Evolutionary conservation across 92 coral and sea anemone genomes (phyloP), one percentile per base, ranked within the genome.

Genomic region (Porites evermanni): DNA sequence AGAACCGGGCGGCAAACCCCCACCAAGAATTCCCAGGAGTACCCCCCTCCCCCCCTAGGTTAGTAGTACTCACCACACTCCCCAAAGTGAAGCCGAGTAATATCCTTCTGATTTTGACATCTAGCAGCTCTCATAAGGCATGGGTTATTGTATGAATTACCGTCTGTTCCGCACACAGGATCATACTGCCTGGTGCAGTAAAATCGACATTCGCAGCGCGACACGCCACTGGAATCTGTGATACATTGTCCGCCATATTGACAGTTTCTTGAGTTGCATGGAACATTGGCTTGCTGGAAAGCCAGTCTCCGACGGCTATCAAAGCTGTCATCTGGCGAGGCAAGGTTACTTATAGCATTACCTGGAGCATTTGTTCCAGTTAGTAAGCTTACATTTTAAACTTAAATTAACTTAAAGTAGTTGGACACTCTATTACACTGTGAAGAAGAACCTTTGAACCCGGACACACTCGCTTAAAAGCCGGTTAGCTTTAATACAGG

Each of bases 161-260:
- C 97, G 64, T 97, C 98, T 32, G 98, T 93, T 23, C 99, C 99
- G 54, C 99, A 97, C 4, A 97, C 96, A 0, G 99, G 99, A n/a
- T 93, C 93, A 72, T 93, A 90, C 21, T 97, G 95, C 82, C 86
- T 78, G 64, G 97, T 81, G 44, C 98, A 94, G 16, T 78, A 68
- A 70, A 79, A 32, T 11, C 50, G 67, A 72, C 98, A 94, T 60
- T 76, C 88, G 65, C 98, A 94, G 54, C 80, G 79, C 3, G 87
- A 83, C 9, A 63, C 75, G 0, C 98, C 94, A 80, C 64, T 82
- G 19, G 89, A 59, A 38, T 90, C 93, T 32, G 76, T 82, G 10
- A 26, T 83, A 19, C 98, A 94, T 53, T 66, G 90, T 2, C 94
- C 98, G 6, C 94, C 95, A 53, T 84, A 94, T 64, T 83, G 89